Evolutionary conservation across 2,113 vertebrate genomes (phyloP).

Genomic region (Gasterosteus aculeatus): DNA sequence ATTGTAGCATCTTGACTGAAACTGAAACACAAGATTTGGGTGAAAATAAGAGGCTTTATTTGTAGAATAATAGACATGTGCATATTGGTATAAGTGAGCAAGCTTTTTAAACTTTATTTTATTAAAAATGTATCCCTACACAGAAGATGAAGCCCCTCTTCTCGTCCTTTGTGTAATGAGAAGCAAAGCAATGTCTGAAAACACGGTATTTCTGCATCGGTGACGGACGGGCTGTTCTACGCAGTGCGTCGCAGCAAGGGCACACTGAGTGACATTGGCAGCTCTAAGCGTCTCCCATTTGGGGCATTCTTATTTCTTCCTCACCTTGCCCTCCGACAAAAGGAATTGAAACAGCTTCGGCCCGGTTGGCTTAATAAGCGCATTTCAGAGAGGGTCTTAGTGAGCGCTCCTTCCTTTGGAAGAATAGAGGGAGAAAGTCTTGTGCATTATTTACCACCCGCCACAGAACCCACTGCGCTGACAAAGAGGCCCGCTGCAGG

Average conservation of each 20-base stretch:
- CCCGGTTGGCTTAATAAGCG: constrained; percentile 68
- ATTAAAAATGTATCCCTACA: constrained; percentile 1
- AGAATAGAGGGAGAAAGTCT: constrained; percentile 68
- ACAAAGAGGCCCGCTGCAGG: constrained; percentile 70
- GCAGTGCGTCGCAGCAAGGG: constrained; percentile 31
- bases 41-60: constrained; percentile 11
- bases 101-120: constrained; percentile 3
- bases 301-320: constrained; percentile 20
- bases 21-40: constrained; percentile 11
- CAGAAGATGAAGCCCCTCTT: not conserved
- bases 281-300: constrained; percentile 8
- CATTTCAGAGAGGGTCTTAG: constrained; percentile 65
- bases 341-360: constrained; percentile 21
- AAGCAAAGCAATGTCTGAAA: constrained; percentile 35
- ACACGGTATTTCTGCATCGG: constrained; percentile 12
- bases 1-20: constrained; percentile 3
- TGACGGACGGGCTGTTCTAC: constrained; percentile 16
- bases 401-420: constrained; percentile 53
- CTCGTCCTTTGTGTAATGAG: constrained; percentile 19
- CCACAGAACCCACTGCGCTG: constrained; percentile 54
- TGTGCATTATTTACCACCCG: constrained; percentile 82
- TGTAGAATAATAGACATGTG: not conserved
- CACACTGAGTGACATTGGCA: constrained; percentile 20
- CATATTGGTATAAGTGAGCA: constrained; percentile 10
- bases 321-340: constrained; percentile 21